These are phyloP conservation scores for Menidia menidia DNA, from an alignment of 2,797 vertebrate genomes.

Conservation along the genomic window DNA sequence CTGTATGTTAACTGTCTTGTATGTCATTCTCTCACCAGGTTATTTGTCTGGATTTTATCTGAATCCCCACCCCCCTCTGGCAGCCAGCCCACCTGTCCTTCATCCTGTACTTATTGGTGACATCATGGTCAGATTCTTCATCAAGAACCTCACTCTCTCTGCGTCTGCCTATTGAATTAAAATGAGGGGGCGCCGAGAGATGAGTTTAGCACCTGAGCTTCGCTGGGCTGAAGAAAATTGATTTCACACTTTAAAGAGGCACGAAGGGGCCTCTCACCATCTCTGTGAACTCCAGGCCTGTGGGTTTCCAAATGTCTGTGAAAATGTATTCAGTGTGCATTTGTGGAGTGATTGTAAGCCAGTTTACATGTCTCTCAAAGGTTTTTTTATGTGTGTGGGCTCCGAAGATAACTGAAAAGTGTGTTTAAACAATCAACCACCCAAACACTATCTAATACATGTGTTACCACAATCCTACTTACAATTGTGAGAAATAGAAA, in stretches of 20 bases:
- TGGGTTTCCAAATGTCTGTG: constrained; percentile 30
- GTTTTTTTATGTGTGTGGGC: constrained; percentile 13
- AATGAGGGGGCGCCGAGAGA: constrained; percentile 80
- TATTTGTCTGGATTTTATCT: constrained; percentile 78
- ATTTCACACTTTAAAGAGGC: constrained; percentile 81
- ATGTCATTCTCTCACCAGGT: constrained; percentile 54
- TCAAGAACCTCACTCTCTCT: constrained; percentile 28
- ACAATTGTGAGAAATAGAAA: constrained; percentile 17
- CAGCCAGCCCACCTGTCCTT: constrained; percentile 53
- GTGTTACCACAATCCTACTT: constrained; percentile 38
- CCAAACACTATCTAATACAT: constrained; percentile 20
- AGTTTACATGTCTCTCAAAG: constrained; percentile 47
- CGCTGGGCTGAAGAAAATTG: constrained; percentile 69
- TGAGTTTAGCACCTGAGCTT: constrained; percentile 83
- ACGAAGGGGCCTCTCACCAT: constrained; percentile 52
- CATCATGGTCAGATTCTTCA: constrained; percentile 74
- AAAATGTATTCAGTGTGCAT: constrained; percentile 25
- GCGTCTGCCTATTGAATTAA: constrained; percentile 82
- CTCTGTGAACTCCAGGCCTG: constrained; percentile 36
- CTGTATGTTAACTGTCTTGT: constrained; percentile 4
- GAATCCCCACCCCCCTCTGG: constrained; percentile 54
- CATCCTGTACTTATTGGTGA: constrained; percentile 64
- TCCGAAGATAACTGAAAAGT: constrained; percentile 13
- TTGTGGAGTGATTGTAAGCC: constrained; percentile 35
- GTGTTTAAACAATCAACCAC: constrained; percentile 30